Percentiles rank a stretch among this genome's conserved stretches.
phyloP scores from a whole-genome alignment of 2,797 vertebrate species.

The Austrolebias charrua region DNA sequence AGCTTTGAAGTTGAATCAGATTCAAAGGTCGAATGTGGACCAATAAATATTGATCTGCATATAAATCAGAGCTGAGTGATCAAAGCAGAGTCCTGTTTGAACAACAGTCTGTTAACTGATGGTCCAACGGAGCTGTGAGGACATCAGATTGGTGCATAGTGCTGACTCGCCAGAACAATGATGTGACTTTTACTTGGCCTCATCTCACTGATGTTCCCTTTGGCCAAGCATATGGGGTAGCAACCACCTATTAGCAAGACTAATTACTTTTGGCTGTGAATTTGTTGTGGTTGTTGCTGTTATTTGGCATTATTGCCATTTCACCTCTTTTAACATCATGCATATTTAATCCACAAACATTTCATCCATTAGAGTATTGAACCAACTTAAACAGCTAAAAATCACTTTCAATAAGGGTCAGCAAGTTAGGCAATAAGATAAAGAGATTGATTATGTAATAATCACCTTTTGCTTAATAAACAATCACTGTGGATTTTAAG shows the following conservation, averaged over 20 bases:
- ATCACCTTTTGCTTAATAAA: background rate
- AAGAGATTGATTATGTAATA: background rate
- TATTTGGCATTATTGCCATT: background rate
- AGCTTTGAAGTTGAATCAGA: constrained; percentile 21
- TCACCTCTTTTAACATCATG: constrained; percentile 16
- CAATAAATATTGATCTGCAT: constrained; percentile 30
- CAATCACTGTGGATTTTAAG: background rate
- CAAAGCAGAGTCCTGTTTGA: constrained; percentile 45
- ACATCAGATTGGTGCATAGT: constrained; percentile 25
- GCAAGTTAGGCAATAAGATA: background rate
- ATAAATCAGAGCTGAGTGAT: constrained; percentile 48
- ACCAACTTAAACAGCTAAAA: constrained; percentile 19
- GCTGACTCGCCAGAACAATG: constrained; percentile 43
- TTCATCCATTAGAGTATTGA: constrained; percentile 11
- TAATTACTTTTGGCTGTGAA: constrained; percentile 39
- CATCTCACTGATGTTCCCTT: background rate
- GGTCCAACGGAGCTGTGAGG: constrained; percentile 49
- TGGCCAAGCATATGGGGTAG: constrained; percentile 45
- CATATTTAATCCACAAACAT: constrained; percentile 28
- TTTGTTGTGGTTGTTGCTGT: background rate
- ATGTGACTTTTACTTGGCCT: constrained; percentile 60
- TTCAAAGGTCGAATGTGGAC: constrained; percentile 37
- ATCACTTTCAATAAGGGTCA: background rate
- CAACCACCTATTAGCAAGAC: constrained; percentile 26
- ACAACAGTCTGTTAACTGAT: constrained; percentile 59